Base-by-base conservation (phyloP, 2,888 invertebrate genomes). In the Leistus spinibarbis region DNA sequence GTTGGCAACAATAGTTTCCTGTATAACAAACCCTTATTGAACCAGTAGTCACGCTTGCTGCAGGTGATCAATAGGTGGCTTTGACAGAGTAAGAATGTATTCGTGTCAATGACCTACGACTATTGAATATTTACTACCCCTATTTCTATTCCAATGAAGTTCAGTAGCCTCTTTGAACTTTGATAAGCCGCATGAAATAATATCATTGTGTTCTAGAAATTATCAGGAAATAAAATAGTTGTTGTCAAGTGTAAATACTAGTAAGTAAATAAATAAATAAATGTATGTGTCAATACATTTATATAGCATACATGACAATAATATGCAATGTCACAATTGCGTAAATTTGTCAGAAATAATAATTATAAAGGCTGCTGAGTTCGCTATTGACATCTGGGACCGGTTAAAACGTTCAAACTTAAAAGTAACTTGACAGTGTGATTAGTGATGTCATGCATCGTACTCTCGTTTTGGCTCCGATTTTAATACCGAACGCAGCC, bases 41-140 rank as follows among this genome's bases (percentile, higher is more conserved):
- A n/a, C n/a, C n/a, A n/a, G n/a, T n/a, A n/a, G n/a, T n/a, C n/a
- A n/a, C n/a, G 54, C 3, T 16, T n/a, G 57, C 57, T 40, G 7
- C 40, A 40, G 40, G 40, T 40, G 40, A 40, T 13, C 40, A 40
- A 40, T 40, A 40, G 56, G 56, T 56, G 56, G 56, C 19, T 56
- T 9, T 56, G 16, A 7, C 9, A 17, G 54, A n/a, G 3, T 9
- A 16, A 16, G 54, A 16, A 54, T 9, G 10, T 54, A 56, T n/a
- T 19, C 17, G 56, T 56, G 56, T 16, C 56, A 60, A 5, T 60
- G 60, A 60, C 60, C 60, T 10, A 4, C 10, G 10, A 19, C 9
- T 60, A 60, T 60, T 60, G 60, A 60, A 17, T 60, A 20, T 60
- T 60, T 22, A 60, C 60, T 10, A 60, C 10, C 60, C 17, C 40